Evolutionary conservation across 1,140 invertebrate genomes (phyloP), one percentile per base, ranked within the genome.

Genomic region (Drosophila azteca): DNA sequence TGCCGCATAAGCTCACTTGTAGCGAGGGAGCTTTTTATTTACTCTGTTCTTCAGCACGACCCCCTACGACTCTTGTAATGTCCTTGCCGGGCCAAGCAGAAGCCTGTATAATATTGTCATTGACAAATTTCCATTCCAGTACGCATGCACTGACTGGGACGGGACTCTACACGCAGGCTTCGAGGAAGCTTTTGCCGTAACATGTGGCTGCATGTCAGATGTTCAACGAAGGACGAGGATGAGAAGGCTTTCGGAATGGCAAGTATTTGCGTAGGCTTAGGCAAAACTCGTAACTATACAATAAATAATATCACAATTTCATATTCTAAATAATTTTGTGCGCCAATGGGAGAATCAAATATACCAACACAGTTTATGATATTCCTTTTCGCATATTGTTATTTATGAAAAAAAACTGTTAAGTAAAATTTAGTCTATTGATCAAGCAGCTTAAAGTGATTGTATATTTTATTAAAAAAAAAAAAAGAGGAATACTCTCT

Each of bases 171-270:
- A 31, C 63, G 62, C 68, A 71, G 20, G 50, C 50, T 65, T 57
- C 17, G 17, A 1, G 8, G 0, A 8, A 68, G 63, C 63, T 68
- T 67, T 68, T 15, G 26, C 31, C 45, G 22, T 77, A 75, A 65
- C 77, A 85, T 84, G 80, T 79, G 80, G 39, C 73, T 50, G 49
- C 51, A 39, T 66, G 65, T 85, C 81, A 84, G 64, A 85, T 84
- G 81, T 84, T 84, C 69, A 61, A 20, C 26, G 8, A 15, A 44
- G 11, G 13, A 61, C 29, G 15, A 39, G 29, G 11, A 20, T 5
- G 17, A 11, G 20, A 15, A 9, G 29, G n/a, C 0, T 5, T 17
- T 15, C 4, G 0, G 35, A 15, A 43, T 9, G 6, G 7, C 22
- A 17, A 15, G 9, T 44, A n/a, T 57, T 48, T 39, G 35, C 35